Evolutionary conservation across 2,797 vertebrate genomes (phyloP).

Genomic region (Erpetoichthys calabaricus): DNA sequence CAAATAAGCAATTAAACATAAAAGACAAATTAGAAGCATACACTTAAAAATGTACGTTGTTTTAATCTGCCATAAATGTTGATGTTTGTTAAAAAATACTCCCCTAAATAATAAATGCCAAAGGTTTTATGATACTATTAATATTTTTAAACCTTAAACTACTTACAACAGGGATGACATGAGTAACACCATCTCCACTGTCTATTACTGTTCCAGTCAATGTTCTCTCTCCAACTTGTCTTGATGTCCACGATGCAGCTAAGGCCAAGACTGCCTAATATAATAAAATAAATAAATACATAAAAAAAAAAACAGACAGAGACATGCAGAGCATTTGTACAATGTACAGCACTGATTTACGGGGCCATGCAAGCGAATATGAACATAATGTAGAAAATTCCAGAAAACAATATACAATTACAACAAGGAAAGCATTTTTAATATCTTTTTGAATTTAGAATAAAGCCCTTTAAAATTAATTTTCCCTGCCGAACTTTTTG

Average conservation of each 20-base stretch:
- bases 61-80: no score
- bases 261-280: slow-evolving; percentile 76
- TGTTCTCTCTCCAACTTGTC: slow-evolving; percentile 84
- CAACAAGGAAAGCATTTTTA: neutral
- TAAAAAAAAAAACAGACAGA: slow-evolving; percentile 7
- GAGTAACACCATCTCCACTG: slow-evolving; percentile 92
- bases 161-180: slow-evolving; percentile 68
- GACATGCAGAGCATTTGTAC: neutral
- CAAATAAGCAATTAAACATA: no score
- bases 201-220: slow-evolving; percentile 91
- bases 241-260: slow-evolving; percentile 93
- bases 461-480: no score
- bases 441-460: slow-evolving; percentile 1
- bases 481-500: no score
- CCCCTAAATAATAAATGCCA: no score
- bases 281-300: slow-evolving; percentile 8
- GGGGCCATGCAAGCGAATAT: no score
- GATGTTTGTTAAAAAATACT: no score
- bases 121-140: no score
- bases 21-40: no score
- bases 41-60: no score
- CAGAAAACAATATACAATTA: slow-evolving; percentile 13
- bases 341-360: neutral
- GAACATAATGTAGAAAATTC: no score
- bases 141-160: no score